Conservation (phyloP, 2,113 vertebrate genomes). For the Chroicocephalus ridibundus region DNA sequence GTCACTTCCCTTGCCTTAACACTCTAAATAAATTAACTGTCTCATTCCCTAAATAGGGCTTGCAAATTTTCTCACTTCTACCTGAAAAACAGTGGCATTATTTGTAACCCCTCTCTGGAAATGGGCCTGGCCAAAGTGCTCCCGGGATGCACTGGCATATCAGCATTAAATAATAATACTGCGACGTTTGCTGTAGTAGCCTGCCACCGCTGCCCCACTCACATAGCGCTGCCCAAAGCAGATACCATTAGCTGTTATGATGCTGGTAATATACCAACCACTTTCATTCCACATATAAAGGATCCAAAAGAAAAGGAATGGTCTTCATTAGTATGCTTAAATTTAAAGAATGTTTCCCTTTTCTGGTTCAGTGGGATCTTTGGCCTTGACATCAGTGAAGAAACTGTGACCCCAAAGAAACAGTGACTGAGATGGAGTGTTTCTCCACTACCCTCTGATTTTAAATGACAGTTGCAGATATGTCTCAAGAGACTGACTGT, state of each 20-base stretch:
- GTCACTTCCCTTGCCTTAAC: neutral
- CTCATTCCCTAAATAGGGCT: neutral
- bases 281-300: neutral
- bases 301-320: neutral
- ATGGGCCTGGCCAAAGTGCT: neutral
- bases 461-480: neutral
- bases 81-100: neutral
- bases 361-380: neutral
- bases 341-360: neutral
- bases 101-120: neutral
- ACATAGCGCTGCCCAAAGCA: neutral
- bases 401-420: neutral
- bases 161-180: neutral
- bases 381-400: neutral
- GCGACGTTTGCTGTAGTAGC: neutral
- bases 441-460: neutral
- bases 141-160: neutral
- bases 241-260: neutral
- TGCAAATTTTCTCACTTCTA: neutral
- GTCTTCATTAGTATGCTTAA: neutral
- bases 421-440: neutral
- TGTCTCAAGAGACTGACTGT: neutral
- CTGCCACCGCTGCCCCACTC: neutral
- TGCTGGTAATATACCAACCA: neutral
- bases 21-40: neutral